Conservation (phyloP, 1,140 invertebrate genomes). For the Hydropsyche tenuis region DNA sequence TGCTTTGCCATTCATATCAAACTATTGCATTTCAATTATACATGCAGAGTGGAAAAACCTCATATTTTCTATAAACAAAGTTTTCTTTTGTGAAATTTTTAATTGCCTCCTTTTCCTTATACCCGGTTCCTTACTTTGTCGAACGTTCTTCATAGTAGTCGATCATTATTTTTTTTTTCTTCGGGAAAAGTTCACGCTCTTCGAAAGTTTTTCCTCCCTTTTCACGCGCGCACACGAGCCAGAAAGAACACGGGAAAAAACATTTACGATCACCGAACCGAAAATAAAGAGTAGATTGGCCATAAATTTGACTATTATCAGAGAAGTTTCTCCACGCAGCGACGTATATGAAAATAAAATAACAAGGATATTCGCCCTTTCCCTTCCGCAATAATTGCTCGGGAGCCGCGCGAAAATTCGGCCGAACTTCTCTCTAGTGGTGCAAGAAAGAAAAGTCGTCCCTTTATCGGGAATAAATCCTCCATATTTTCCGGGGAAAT, state of each 20-base stretch:
- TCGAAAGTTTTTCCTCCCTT: neutral
- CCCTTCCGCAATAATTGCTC: slow-evolving; percentile 2
- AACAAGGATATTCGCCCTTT: neutral
- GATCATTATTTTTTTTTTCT: slow-evolving; percentile 11
- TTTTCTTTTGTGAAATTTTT: slow-evolving; percentile 8
- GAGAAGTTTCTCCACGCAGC: neutral
- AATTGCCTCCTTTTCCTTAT: neutral
- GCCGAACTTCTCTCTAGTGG: neutral
- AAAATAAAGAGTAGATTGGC: slow-evolving; percentile 23
- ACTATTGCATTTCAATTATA: too few relatives aligned
- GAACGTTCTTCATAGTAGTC: neutral
- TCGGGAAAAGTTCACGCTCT: neutral
- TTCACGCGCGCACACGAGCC: neutral
- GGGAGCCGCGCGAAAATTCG: neutral
- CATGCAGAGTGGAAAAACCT: too few relatives aligned
- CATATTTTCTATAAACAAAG: neutral
- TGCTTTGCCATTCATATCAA: too few relatives aligned
- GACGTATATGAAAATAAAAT: neutral
- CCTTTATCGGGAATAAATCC: slow-evolving; percentile 25
- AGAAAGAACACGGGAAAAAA: neutral
- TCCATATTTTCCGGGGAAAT: slow-evolving; percentile 34
- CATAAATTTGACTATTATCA: slow-evolving; percentile 27
- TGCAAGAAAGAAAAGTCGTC: slow-evolving; percentile 12
- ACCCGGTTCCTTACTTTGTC: neutral
- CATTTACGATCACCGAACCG: slow-evolving; percentile 3